Conservation (phyloP, 2,797 vertebrate species). For the Sebastes dallii region DNA sequence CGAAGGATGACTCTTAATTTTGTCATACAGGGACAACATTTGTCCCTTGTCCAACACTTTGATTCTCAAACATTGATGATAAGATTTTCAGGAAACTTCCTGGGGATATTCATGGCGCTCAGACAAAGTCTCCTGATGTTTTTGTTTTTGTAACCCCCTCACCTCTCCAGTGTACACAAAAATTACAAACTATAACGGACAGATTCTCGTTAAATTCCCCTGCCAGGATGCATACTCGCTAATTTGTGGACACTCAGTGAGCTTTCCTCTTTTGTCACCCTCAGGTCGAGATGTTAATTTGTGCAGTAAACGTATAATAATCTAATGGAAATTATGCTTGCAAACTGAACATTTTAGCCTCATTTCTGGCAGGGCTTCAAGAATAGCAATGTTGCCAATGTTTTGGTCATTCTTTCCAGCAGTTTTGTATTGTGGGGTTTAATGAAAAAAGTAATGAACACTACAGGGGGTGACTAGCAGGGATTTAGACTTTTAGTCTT, state of each 20-base stretch:
- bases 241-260: constrained; percentile 6
- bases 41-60: background rate
- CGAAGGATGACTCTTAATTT: background rate
- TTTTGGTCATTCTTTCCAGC: background rate
- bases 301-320: constrained; percentile 6
- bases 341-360: background rate
- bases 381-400: background rate
- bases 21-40: background rate
- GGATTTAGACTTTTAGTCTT: background rate
- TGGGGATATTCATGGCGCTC: background rate
- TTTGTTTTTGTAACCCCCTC: background rate
- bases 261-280: constrained; percentile 2
- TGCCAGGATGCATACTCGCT: too few species aligned
- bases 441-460: constrained; percentile 1
- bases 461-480: background rate
- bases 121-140: too few species aligned
- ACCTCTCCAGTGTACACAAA: background rate
- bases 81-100: background rate
- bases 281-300: constrained; percentile 18
- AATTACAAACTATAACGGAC: background rate
- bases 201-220: constrained; percentile 12
- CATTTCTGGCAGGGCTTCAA: background rate
- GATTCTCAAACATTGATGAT: background rate
- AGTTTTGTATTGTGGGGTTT: background rate
- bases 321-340: background rate